These are phyloP conservation scores for Hirundichthys speculiger DNA, from an alignment of 2,113 vertebrate genomes.

Conservation along the genomic window DNA sequence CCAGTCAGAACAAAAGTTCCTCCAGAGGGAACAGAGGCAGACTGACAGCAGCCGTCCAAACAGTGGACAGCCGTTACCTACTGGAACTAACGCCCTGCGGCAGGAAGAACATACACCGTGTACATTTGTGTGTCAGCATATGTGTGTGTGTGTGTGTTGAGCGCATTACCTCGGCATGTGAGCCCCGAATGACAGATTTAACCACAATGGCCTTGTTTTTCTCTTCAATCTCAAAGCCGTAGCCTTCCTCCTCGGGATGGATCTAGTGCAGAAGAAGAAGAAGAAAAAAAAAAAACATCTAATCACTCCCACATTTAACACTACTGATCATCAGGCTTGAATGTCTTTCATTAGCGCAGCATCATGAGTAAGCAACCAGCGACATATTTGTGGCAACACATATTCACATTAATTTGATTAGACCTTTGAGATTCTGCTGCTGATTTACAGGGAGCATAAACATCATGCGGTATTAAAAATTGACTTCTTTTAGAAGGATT, in stretches of 20 bases:
- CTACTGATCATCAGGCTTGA: neutral
- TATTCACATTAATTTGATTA: too few relatives aligned
- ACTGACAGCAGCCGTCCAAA: conserved; percentile 67
- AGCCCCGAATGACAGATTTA: conserved; percentile 91
- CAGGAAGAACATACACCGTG: conserved; percentile 18
- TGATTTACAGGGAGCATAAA: too few relatives aligned
- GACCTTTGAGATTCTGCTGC: too few relatives aligned
- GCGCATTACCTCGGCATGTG: conserved; percentile 91
- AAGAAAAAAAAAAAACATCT: conserved; percentile 15
- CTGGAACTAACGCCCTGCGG: conserved; percentile 61
- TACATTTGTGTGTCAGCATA: conserved; percentile 18
- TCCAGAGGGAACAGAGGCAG: conserved; percentile 17
- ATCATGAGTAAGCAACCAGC: neutral
- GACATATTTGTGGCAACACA: too few relatives aligned
- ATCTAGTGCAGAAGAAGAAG: conserved; percentile 83
- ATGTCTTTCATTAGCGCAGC: neutral
- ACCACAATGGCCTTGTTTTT: conserved; percentile 95
- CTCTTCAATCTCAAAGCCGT: conserved; percentile 97
- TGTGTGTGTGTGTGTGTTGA: conserved; percentile 23
- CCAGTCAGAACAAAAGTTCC: conserved; percentile 39
- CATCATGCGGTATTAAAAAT: too few relatives aligned
- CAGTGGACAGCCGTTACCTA: conserved; percentile 63
- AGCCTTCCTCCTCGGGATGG: conserved; percentile 94
- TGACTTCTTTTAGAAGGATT: too few relatives aligned
- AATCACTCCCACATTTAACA: conserved; percentile 24